Evolutionary conservation across 37 sponge, comb jelly and placozoan species (phyloP).

Genomic region (Bolinopsis microptera): DNA sequence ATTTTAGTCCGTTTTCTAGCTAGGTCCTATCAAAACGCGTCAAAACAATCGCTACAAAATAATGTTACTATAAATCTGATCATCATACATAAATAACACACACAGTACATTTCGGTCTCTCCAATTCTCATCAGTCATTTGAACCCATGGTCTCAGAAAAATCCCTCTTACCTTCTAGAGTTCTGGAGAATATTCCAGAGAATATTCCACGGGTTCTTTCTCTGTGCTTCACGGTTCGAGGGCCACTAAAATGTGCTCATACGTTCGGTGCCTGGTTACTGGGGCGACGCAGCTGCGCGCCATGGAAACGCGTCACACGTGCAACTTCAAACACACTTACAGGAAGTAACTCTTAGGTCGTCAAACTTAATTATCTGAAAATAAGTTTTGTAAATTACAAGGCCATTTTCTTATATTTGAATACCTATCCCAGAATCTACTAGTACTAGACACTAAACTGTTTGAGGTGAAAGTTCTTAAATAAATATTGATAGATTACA

Average conservation of each 20-base stretch:
- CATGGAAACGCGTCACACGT: neutral
- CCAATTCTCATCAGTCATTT: neutral
- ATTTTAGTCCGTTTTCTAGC: neutral
- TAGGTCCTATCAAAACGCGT: neutral
- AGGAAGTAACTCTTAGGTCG: constrained; percentile 29
- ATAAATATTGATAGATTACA: no score
- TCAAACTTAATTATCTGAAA: constrained; percentile 21
- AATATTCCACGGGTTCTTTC: no score
- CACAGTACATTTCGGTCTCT: neutral
- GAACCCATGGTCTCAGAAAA: neutral
- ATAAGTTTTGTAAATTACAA: no score
- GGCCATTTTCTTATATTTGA: no score
- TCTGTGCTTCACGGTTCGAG: no score
- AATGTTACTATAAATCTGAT: neutral
- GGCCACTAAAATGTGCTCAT: neutral
- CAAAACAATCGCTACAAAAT: neutral
- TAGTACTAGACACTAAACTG: no score
- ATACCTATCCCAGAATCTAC: no score
- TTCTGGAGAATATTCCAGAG: neutral
- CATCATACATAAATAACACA: neutral
- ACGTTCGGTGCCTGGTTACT: neutral
- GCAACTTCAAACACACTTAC: constrained; percentile 49
- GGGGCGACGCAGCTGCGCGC: neutral
- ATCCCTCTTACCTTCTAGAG: neutral
- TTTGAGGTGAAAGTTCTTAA: no score